A percentile compares a stretch with the other conserved stretches of the same genome.
Evolutionary conservation across 2,113 vertebrate genomes (phyloP).

Genomic region (Oxyruncus cristatus): DNA sequence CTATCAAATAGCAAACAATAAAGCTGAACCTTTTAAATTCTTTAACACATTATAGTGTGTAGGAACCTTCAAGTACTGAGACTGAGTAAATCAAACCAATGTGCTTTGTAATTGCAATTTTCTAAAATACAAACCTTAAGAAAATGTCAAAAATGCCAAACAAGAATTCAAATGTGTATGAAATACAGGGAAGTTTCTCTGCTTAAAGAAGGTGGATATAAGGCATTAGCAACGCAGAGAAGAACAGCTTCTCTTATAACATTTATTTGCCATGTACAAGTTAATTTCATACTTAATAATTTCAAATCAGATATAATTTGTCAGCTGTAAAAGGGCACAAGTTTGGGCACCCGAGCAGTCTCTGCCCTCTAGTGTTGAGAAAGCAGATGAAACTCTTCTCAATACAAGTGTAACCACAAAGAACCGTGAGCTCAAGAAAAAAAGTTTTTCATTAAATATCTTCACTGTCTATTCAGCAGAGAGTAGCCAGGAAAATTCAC

Average conservation of each 20-base stretch:
- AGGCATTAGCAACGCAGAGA: background rate
- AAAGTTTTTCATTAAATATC: conserved; percentile 35
- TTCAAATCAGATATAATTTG: conserved; percentile 64
- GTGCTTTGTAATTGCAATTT: conserved; percentile 1
- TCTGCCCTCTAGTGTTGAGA: conserved; percentile 86
- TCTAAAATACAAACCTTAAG: background rate
- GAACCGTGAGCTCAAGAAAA: background rate
- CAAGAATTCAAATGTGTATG: background rate
- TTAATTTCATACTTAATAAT: conserved; percentile 45
- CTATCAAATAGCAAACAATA: conserved; percentile 57
- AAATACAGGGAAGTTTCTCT: background rate
- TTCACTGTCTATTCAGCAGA: background rate
- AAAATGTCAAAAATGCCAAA: background rate
- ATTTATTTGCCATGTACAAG: conserved; percentile 18
- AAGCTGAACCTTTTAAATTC: conserved; percentile 47
- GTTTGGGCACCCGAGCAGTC: conserved; percentile 73
- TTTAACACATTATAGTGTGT: conserved; percentile 2
- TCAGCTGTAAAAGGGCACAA: conserved; percentile 67
- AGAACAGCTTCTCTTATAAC: background rate
- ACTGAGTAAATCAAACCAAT: background rate
- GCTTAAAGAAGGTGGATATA: conserved; percentile 11
- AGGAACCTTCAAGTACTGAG: conserved; percentile 38
- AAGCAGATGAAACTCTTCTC: conserved; percentile 70
- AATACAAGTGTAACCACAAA: conserved; percentile 15
- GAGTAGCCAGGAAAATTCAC: background rate